Evolutionary conservation across 1,140 invertebrate species (phyloP).

Genomic region (Tetramorium alpestre): DNA sequence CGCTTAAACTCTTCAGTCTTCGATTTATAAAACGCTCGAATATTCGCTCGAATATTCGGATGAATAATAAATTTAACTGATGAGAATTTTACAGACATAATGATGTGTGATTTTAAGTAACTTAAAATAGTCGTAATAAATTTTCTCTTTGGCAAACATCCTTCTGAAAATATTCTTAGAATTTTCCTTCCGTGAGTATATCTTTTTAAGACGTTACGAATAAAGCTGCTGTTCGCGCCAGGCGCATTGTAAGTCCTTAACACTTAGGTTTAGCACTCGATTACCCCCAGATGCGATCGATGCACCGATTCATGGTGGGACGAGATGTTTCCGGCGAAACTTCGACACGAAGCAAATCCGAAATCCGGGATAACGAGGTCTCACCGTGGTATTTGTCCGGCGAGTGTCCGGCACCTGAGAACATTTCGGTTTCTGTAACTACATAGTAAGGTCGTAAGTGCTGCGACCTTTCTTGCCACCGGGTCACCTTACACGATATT

Average conservation of each 20-base stretch:
- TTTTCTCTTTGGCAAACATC: background rate
- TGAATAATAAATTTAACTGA: background rate
- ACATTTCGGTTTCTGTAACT: constrained; percentile 61
- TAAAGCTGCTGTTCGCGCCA: background rate
- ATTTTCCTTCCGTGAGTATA: background rate
- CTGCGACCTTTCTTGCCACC: constrained; percentile 49
- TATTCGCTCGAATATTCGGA: background rate
- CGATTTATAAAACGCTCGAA: background rate
- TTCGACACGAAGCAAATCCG: constrained; percentile 49
- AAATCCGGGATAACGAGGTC: constrained; percentile 55
- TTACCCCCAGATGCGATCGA: constrained; percentile 26
- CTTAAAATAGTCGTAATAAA: background rate
- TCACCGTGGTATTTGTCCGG: constrained; percentile 45
- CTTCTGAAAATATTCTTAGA: background rate
- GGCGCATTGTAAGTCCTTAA: background rate
- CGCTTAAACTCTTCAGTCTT: background rate
- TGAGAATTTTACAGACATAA: background rate
- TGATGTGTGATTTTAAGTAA: background rate
- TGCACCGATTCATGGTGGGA: constrained; percentile 14
- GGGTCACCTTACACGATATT: constrained; percentile 48
- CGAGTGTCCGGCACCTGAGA: constrained; percentile 53
- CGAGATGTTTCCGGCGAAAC: constrained; percentile 33
- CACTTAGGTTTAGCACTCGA: constrained; percentile 20
- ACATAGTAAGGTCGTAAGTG: constrained; percentile 53
- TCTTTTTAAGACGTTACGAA: background rate